These are phyloP conservation scores for Turritopsis rubra DNA, from an alignment of 30 jellyfish, hydroid and myxozoan genomes.

Conservation along the genomic window DNA sequence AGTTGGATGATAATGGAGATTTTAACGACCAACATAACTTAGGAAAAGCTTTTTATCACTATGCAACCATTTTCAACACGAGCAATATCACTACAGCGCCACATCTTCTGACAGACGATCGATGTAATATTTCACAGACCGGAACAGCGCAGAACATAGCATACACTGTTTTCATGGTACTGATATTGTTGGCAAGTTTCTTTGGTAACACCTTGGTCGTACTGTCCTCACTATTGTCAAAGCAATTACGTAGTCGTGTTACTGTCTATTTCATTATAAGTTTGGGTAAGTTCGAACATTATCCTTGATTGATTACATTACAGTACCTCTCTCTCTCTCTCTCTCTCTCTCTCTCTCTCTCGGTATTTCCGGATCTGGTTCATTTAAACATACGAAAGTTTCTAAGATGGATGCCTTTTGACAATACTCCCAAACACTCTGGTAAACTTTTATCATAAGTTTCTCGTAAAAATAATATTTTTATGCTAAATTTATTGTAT, in stretches of 20 bases:
- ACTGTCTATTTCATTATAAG: slow-evolving; percentile 60
- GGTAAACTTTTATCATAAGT: too few relatives aligned
- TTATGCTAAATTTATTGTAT: too few relatives aligned
- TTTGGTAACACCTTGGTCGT: slow-evolving; percentile 68
- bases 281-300: slow-evolving; percentile 29
- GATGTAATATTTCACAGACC: background rate
- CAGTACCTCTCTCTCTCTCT: too few relatives aligned
- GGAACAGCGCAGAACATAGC: slow-evolving; percentile 11
- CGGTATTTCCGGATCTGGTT: too few relatives aligned
- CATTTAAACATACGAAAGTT: too few relatives aligned
- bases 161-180: slow-evolving; percentile 38
- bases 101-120: background rate
- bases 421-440: too few relatives aligned
- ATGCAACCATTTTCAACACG: background rate
- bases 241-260: slow-evolving; percentile 41
- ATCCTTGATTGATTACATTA: too few relatives aligned
- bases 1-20: background rate
- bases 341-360: too few relatives aligned
- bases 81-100: background rate
- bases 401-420: too few relatives aligned
- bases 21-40: background rate
- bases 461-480: too few relatives aligned
- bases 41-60: background rate
- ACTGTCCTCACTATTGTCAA: slow-evolving; percentile 43
- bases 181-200: slow-evolving; percentile 44